These are phyloP conservation scores for Chloebia gouldiae DNA, from an alignment of 2,113 vertebrate genomes.

Conservation along the genomic window DNA sequence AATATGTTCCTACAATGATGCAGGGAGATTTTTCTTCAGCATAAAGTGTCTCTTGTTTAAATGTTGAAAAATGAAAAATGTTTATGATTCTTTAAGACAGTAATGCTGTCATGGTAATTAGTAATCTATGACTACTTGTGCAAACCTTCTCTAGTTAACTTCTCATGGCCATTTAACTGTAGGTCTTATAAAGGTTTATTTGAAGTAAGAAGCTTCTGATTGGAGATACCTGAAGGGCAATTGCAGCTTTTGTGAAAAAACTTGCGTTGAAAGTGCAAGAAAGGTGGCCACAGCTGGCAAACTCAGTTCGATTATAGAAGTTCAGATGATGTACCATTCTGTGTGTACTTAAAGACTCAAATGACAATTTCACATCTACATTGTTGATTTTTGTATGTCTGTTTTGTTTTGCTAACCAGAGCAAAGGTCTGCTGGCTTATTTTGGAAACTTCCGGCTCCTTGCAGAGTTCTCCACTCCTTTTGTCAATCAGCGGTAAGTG, in stretches of 20 bases:
- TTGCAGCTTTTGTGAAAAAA: background rate
- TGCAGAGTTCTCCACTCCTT: conserved; percentile 97
- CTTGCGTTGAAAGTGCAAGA: background rate
- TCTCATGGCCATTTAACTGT: background rate
- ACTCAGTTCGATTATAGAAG: background rate
- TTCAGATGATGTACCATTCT: background rate
- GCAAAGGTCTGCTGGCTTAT: conserved; percentile 85
- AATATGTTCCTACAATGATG: background rate
- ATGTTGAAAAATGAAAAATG: background rate
- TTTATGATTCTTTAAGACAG: background rate
- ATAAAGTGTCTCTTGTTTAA: background rate
- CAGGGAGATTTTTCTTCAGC: background rate
- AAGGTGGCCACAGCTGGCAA: background rate
- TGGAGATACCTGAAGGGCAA: background rate
- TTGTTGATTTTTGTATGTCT: conserved; percentile 8
- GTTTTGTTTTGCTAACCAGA: conserved; percentile 77
- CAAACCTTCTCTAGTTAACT: background rate
- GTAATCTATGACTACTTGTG: background rate
- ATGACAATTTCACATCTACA: background rate
- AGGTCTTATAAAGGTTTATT: background rate
- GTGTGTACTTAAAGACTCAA: background rate
- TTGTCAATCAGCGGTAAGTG: conserved; percentile 98
- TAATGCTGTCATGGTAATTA: background rate
- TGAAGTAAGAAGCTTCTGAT: background rate
- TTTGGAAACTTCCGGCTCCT: conserved; percentile 96